Conservation (phyloP, 2,113 vertebrate species). For the Cyphomyrus discorhynchus region DNA sequence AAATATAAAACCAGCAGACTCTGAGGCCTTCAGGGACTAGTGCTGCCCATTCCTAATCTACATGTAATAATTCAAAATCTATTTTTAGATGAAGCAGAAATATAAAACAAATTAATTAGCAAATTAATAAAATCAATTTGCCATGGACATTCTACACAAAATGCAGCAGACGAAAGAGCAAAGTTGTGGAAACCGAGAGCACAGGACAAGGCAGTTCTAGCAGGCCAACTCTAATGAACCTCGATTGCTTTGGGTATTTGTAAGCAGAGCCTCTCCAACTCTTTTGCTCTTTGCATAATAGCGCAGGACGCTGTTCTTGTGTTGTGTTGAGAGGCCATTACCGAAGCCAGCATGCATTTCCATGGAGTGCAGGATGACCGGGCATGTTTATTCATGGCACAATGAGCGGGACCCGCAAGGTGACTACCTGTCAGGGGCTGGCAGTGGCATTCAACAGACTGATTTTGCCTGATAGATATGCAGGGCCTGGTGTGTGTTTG, state of each 20-base stretch:
- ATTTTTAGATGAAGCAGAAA: constrained; percentile 7
- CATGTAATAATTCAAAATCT: constrained; percentile 12
- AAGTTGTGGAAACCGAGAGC: background rate
- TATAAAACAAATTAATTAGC: constrained; percentile 8
- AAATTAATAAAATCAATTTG: constrained; percentile 7
- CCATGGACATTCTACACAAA: background rate
- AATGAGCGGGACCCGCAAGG: constrained; percentile 52
- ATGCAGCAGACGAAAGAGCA: background rate
- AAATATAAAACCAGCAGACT: constrained; percentile 12
- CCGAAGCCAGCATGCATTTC: constrained; percentile 27
- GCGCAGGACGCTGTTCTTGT: constrained; percentile 30
- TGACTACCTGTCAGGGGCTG: constrained; percentile 54
- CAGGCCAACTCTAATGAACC: constrained; percentile 35
- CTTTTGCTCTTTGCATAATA: constrained; percentile 27
- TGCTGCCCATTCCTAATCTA: constrained; percentile 10
- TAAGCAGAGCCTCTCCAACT: constrained; percentile 26
- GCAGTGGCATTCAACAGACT: constrained; percentile 37
- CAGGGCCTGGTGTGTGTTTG: constrained; percentile 20
- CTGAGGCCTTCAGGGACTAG: background rate
- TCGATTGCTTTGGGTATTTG: constrained; percentile 29
- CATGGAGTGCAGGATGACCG: constrained; percentile 38
- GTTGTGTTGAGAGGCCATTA: constrained; percentile 38
- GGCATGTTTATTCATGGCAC: constrained; percentile 62
- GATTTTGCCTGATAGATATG: constrained; percentile 44
- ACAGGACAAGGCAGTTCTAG: background rate